Evolutionary conservation across 2,888 invertebrate genomes (phyloP), one percentile per base, ranked within the genome.

Genomic region (Rotaria socialis): DNA sequence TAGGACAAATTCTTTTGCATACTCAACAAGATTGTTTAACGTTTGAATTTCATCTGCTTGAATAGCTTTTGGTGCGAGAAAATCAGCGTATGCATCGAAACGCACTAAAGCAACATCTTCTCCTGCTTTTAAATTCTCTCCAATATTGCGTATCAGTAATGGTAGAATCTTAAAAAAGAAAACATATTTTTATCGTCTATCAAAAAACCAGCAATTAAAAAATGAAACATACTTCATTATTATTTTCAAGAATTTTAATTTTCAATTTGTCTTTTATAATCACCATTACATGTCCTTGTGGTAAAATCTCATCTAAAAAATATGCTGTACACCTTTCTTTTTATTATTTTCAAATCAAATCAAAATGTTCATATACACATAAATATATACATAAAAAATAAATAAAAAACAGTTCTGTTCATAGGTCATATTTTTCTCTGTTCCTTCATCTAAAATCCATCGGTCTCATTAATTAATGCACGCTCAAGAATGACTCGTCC

Each of bases 401-500:
- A 67, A 16, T n/a, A 67, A 67, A 67, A 67, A 35, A 52, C 52
- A 52, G 52, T 52, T 52, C 14, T 52, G 52, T 52, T 52, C 52
- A 52, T 52, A 52, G 6, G 16, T 0, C 16, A 16, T 16, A 0
- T 16, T 5, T 67, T 16, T 27, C 24, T 35, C 35, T 67, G 3
- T 27, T 35, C 16, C 14, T 24, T n/a, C 58, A 41, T 19, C 50
- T 43, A 85, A 80, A 87, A 87, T 19, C 98, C 97, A 90, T 97
- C 97, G 88, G 95, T 95, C 91, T 98, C 97, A 6, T 95, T 95
- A 43, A 99, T 96, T 22, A 99, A 92, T 22, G 97, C 97, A 88
- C 97, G 93, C 91, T 99, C 99, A 87, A 99, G 92, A 89, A 99
- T 99, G 0, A 97, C 96, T 85, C 96, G 93, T 0, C 97, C 97